Percentiles rank a stretch among this genome's conserved stretches.
phyloP scores from a whole-genome alignment of 2,888 invertebrate genomes.

The Drosophila vallismaia region DNA sequence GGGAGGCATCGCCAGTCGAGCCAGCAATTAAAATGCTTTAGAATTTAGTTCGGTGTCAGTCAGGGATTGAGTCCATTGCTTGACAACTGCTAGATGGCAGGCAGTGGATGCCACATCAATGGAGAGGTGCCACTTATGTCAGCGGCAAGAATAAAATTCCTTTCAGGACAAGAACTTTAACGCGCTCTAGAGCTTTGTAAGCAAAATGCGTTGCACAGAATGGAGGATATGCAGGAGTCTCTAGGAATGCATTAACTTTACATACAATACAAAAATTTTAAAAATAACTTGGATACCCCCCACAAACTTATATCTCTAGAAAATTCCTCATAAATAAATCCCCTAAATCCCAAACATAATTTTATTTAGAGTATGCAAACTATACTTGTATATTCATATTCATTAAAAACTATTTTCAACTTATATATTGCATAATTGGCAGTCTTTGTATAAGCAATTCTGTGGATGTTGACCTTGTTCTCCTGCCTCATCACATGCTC shows the following conservation, averaged over 20 bases:
- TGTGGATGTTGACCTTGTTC: slow-evolving; percentile 28
- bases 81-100: slow-evolving; percentile 42
- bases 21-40: slow-evolving; percentile 61
- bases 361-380: neutral
- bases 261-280: neutral
- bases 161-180: slow-evolving; percentile 1
- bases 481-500: slow-evolving; percentile 16
- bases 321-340: neutral
- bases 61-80: slow-evolving; percentile 54
- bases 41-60: slow-evolving; percentile 43
- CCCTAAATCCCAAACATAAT: neutral
- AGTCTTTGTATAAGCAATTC: slow-evolving; percentile 19
- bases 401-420: slow-evolving; percentile 9
- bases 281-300: neutral
- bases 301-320: neutral
- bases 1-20: slow-evolving; percentile 16
- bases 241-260: neutral
- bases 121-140: slow-evolving; percentile 18
- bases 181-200: slow-evolving; percentile 18
- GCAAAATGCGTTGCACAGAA: slow-evolving; percentile 1
- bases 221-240: neutral
- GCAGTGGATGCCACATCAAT: slow-evolving; percentile 17
- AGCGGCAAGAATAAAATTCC: neutral
- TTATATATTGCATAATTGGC: slow-evolving; percentile 42
- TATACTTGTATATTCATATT: neutral